Percentiles rank a stretch among this genome's conserved stretches.
Conservation (phyloP, 2,888 invertebrate species). For the Eremobia ochroleuca region DNA sequence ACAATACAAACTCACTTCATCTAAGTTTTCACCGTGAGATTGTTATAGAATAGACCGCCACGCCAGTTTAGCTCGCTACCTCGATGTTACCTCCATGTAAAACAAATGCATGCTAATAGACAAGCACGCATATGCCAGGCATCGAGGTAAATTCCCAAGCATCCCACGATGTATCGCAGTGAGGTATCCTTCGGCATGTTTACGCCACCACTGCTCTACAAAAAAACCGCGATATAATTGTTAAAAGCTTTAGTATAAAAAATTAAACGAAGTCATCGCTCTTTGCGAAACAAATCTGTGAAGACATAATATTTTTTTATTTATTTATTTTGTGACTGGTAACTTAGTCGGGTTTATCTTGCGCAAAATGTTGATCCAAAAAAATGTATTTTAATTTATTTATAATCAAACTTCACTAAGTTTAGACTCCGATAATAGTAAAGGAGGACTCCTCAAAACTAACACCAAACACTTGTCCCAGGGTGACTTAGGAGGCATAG, state of each 20-base stretch:
- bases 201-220: neutral
- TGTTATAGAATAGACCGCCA: no score
- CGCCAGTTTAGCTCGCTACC: no score
- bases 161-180: no score
- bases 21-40: no score
- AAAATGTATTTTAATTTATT: neutral
- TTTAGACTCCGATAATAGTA: neutral
- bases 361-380: neutral
- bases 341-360: neutral
- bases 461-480: slow-evolving; percentile 75
- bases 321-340: neutral
- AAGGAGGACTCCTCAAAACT: neutral
- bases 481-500: slow-evolving; percentile 99
- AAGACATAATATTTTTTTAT: no score
- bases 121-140: no score
- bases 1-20: no score
- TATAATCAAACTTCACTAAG: neutral
- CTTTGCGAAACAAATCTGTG: neutral
- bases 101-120: no score
- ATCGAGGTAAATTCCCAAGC: no score
- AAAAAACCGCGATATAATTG: neutral
- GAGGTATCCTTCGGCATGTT: no score
- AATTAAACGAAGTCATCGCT: neutral
- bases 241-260: neutral
- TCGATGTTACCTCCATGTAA: no score